Conservation (phyloP, 2,888 invertebrate species). For the Dendrolimus houi region DNA sequence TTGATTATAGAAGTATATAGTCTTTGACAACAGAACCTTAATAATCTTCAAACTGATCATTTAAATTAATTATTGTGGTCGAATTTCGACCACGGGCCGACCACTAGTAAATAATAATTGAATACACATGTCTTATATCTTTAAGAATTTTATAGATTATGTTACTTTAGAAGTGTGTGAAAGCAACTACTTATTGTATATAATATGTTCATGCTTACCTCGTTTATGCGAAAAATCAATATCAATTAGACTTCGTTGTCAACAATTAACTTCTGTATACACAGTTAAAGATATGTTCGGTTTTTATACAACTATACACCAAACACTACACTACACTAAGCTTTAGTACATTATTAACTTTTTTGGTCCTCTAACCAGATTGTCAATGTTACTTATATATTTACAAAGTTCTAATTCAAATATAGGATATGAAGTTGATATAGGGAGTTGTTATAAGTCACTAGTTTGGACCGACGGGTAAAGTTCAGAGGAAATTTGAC, state of each 20-base stretch:
- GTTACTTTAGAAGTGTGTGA: too few species aligned
- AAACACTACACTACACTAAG: slow-evolving; percentile 41
- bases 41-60: too few species aligned
- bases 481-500: slow-evolving; percentile 14
- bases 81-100: too few species aligned
- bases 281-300: slow-evolving; percentile 23
- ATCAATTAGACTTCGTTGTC: slow-evolving; percentile 39
- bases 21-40: too few species aligned
- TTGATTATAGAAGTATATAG: too few species aligned
- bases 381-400: slow-evolving; percentile 8
- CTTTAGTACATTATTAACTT: slow-evolving; percentile 21
- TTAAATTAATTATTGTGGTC: too few species aligned
- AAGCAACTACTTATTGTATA: background rate
- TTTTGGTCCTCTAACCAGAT: slow-evolving; percentile 46
- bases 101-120: too few species aligned
- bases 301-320: slow-evolving; percentile 23
- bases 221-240: slow-evolving; percentile 35
- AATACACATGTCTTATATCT: too few species aligned
- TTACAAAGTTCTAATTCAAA: slow-evolving; percentile 23
- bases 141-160: too few species aligned
- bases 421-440: slow-evolving; percentile 44
- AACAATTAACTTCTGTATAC: slow-evolving; percentile 21
- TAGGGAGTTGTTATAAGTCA: slow-evolving; percentile 51
- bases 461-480: slow-evolving; percentile 54
- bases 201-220: slow-evolving; percentile 29